Conservation (phyloP, 2,888 invertebrate genomes). For the Brachycybe producta region DNA sequence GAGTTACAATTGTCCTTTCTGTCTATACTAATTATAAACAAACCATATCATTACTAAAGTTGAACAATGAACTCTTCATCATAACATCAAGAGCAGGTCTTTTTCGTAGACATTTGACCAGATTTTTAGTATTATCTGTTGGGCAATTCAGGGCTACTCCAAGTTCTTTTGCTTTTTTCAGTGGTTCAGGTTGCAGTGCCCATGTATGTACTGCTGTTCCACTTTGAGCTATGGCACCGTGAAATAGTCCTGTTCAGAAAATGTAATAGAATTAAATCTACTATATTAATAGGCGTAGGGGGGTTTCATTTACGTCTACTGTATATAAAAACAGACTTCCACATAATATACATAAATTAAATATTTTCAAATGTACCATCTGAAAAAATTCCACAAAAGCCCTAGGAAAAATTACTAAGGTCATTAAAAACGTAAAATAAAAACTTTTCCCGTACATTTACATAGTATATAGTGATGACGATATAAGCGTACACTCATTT, state of each 20-base stretch:
- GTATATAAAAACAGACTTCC: not conserved
- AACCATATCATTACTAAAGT: no score
- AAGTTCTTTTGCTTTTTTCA: not conserved
- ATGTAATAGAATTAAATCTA: not conserved
- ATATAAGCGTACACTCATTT: no score
- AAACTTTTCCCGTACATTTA: no score
- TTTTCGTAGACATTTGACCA: conserved; percentile 1
- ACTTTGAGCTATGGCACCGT: conserved; percentile 15
- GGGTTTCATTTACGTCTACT: not conserved
- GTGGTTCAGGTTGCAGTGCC: not conserved
- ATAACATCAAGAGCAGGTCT: conserved; percentile 2
- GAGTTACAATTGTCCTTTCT: no score
- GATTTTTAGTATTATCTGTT: not conserved
- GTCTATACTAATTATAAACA: no score
- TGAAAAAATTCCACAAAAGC: no score
- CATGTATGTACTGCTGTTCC: not conserved
- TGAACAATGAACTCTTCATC: no score
- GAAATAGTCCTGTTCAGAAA: conserved; percentile 6
- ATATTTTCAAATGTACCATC: not conserved
- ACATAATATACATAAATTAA: not conserved
- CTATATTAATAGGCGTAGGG: no score
- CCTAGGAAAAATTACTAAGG: no score
- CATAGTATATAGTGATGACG: no score
- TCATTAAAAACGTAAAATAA: no score
- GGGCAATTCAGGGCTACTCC: not conserved